A percentile compares a stretch with the other conserved stretches of the same genome.
phyloP scores from a whole-genome alignment of 2,888 invertebrate species.

The Diplolepis rosae region DNA sequence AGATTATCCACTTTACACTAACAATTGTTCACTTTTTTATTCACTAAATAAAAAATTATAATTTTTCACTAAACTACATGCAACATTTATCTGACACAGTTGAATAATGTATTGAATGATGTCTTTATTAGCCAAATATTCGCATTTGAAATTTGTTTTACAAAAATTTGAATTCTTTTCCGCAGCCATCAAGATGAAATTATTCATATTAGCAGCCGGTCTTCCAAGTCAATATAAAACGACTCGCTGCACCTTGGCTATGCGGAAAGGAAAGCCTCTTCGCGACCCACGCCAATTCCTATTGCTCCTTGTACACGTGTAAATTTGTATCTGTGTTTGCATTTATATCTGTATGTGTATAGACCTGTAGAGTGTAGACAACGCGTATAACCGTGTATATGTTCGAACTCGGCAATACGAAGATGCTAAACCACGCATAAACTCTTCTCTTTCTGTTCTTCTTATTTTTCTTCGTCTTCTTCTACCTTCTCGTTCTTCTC shows the following conservation, averaged over 20 bases:
- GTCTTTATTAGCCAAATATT: conserved; percentile 5
- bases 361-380: conserved; percentile 6
- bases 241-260: conserved; percentile 72
- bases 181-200: conserved; percentile 47
- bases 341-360: conserved; percentile 1
- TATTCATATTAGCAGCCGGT: conserved; percentile 66
- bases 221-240: conserved; percentile 58
- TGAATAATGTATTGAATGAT: background rate
- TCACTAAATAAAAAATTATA: too few species aligned
- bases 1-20: too few species aligned
- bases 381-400: conserved; percentile 48
- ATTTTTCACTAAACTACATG: too few species aligned
- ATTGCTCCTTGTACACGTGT: conserved; percentile 32
- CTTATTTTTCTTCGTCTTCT: conserved; percentile 21
- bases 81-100: too few species aligned
- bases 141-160: conserved; percentile 4
- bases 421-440: conserved; percentile 55
- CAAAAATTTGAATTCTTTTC: conserved; percentile 13
- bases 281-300: conserved; percentile 29
- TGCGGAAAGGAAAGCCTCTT: conserved; percentile 73
- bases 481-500: background rate
- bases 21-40: too few species aligned
- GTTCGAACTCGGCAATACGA: conserved; percentile 48
- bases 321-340: conserved; percentile 18
- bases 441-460: conserved; percentile 38